Evolutionary conservation across 2,113 vertebrate species (phyloP).

Genomic region (Dicaeum eximium): DNA sequence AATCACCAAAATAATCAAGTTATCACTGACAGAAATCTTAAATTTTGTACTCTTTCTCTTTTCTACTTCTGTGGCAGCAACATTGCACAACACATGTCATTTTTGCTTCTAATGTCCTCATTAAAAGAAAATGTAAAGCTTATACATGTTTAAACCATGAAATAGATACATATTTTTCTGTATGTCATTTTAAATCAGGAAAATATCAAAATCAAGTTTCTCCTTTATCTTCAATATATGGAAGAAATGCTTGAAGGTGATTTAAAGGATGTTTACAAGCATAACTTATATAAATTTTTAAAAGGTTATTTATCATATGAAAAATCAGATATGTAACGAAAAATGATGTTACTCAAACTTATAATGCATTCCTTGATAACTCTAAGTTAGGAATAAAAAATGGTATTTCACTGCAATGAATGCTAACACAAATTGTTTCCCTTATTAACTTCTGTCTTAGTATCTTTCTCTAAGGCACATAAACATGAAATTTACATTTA

Average conservation of each 20-base stretch:
- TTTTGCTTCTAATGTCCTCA: not conserved
- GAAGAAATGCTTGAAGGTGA: not conserved
- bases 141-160: not conserved
- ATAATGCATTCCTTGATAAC: not conserved
- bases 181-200: not conserved
- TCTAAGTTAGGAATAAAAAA: not conserved
- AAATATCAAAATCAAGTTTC: conserved; percentile 7
- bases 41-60: not conserved
- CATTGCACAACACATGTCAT: not conserved
- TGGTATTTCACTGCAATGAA: not conserved
- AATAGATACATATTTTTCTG: not conserved
- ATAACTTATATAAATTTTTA: not conserved
- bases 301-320: conserved; percentile 35
- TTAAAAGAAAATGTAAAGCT: conserved; percentile 33
- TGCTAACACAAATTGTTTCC: not conserved
- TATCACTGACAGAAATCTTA: not conserved
- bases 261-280: conserved; percentile 38
- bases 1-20: not conserved
- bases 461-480: not conserved
- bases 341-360: not conserved
- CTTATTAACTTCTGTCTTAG: not conserved
- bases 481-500: not conserved
- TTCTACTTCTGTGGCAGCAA: not conserved
- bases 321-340: not conserved
- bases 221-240: not conserved